Evolutionary conservation across 2,113 vertebrate genomes (phyloP).

Genomic region (Paradoxurus hermaphroditus): DNA sequence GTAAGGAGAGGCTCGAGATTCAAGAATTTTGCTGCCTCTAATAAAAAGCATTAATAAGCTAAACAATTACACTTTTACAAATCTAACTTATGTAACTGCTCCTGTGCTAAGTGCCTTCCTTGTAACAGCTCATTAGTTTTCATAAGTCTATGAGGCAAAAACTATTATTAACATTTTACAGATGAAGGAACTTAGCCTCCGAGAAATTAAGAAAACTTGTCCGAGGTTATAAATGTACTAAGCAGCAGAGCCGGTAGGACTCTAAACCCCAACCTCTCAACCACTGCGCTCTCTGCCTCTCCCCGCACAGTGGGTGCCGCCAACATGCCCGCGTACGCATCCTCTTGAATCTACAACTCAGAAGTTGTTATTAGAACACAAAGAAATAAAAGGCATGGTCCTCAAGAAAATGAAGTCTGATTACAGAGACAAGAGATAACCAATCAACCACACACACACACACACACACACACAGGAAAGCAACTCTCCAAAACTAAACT

Average conservation of each 20-base stretch:
- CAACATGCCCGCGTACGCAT: not conserved
- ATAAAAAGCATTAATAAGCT: slow-evolving; percentile 15
- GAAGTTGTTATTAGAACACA: not conserved
- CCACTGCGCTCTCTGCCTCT: not conserved
- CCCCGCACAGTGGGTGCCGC: not conserved
- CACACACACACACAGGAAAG: not conserved
- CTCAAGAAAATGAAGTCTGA: not conserved
- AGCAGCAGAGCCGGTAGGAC: not conserved
- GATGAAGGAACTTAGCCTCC: slow-evolving; percentile 36
- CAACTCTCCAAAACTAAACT: not conserved
- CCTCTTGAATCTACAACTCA: not conserved
- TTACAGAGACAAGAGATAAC: not conserved
- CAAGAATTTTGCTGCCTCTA: not conserved
- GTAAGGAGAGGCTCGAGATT: not conserved
- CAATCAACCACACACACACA: not conserved
- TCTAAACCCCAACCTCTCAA: not conserved
- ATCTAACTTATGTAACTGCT: not conserved
- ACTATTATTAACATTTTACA: slow-evolving; percentile 38
- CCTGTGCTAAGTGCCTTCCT: not conserved
- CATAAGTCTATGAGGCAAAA: slow-evolving; percentile 2
- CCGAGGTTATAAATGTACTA: not conserved
- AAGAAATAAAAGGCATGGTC: not conserved
- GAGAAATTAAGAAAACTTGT: slow-evolving; percentile 34
- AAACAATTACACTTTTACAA: not conserved
- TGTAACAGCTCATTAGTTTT: not conserved